Conservation (phyloP, 1,140 invertebrate species). For the Sinonovacula constricta region DNA sequence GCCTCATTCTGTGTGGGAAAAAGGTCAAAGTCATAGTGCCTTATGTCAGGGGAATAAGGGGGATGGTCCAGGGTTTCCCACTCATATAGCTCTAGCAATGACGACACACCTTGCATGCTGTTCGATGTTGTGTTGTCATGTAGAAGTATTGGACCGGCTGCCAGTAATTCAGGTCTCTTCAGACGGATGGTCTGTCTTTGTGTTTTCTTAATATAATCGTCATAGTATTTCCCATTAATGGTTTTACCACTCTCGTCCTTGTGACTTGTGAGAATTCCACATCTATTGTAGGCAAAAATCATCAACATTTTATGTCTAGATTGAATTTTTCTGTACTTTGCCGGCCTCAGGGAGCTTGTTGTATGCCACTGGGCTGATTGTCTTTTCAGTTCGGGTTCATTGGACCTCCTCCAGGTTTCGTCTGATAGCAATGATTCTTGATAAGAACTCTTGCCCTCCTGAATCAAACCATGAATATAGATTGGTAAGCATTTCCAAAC, state of each 20-base stretch:
- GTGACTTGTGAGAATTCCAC: too few relatives aligned
- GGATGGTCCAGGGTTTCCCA: neutral
- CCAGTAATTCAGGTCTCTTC: conserved; percentile 4
- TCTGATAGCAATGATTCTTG: conserved; percentile 11
- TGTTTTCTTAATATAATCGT: conserved; percentile 13
- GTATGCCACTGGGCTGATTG: conserved; percentile 5
- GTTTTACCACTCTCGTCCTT: too few relatives aligned
- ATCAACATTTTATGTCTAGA: neutral
- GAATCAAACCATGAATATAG: neutral
- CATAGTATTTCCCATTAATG: neutral
- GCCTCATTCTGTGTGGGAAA: conserved; percentile 4
- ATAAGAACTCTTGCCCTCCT: conserved; percentile 2
- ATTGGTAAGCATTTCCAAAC: conserved; percentile 5
- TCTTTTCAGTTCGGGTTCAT: conserved; percentile 7
- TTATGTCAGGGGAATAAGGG: neutral
- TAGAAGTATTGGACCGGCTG: conserved; percentile 21
- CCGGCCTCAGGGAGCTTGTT: conserved; percentile 2
- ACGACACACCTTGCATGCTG: neutral
- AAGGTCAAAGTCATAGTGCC: conserved; percentile 8
- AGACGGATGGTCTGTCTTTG: conserved; percentile 7
- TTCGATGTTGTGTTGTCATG: conserved; percentile 5
- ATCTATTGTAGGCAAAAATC: too few relatives aligned
- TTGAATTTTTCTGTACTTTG: neutral
- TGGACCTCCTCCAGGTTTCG: neutral
- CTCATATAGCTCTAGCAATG: neutral